Percentiles rank a stretch among this genome's conserved stretches.
Conservation (phyloP, 1,140 invertebrate species). For the Solenopsis invicta region DNA sequence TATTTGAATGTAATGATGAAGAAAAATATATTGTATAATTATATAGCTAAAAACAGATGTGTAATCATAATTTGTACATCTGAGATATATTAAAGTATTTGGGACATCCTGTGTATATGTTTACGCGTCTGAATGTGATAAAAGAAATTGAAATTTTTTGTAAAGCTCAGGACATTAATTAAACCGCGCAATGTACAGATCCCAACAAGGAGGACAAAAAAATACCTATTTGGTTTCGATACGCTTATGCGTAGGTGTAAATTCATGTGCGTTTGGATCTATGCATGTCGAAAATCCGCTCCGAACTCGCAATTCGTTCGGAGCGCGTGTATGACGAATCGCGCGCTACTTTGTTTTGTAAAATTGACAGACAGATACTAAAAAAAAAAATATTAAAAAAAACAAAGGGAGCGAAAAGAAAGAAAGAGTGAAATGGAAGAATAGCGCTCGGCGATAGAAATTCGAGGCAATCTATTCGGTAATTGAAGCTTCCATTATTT, state of each 20-base stretch:
- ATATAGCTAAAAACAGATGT: neutral
- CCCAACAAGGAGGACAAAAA: neutral
- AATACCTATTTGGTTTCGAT: neutral
- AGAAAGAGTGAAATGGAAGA: slow-evolving; percentile 41
- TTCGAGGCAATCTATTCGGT: slow-evolving; percentile 63
- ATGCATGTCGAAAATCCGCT: slow-evolving; percentile 8
- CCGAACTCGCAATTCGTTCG: slow-evolving; percentile 18
- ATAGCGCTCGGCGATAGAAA: slow-evolving; percentile 57
- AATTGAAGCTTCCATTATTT: slow-evolving; percentile 73
- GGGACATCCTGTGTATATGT: neutral
- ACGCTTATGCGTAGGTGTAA: slow-evolving; percentile 1
- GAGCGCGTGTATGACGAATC: slow-evolving; percentile 38
- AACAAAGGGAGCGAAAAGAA: slow-evolving; percentile 12
- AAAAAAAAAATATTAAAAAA: slow-evolving; percentile 1
- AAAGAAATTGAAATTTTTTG: neutral
- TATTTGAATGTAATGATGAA: too few relatives aligned
- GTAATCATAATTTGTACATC: neutral
- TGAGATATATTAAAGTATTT: neutral
- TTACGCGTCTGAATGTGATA: neutral
- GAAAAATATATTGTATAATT: too few relatives aligned
- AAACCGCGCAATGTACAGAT: neutral
- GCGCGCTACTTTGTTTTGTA: slow-evolving; percentile 37
- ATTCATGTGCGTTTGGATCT: slow-evolving; percentile 13
- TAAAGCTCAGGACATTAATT: neutral
- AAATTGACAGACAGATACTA: slow-evolving; percentile 40